Percentiles rank a stretch among this genome's conserved stretches.
Conservation (phyloP, 2,797 vertebrate genomes). For the Chiroxiphia lanceolata region DNA sequence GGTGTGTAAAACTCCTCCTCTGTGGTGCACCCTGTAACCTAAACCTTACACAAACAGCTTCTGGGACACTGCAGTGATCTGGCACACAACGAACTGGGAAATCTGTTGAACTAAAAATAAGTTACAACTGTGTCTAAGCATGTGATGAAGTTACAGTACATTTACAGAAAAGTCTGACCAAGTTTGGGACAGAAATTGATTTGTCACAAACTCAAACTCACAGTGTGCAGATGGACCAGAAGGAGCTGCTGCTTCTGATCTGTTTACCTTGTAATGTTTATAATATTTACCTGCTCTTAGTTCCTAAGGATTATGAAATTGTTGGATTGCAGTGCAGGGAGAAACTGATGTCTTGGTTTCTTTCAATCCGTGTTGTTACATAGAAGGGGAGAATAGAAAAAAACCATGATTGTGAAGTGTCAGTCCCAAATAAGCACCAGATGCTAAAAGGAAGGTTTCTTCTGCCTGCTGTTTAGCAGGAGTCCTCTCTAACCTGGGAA, state of each 20-base stretch:
- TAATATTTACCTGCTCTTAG: background rate
- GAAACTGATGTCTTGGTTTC: fast-evolving
- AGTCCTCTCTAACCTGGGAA: background rate
- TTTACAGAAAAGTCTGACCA: background rate
- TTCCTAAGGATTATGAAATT: background rate
- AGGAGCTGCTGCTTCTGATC: background rate
- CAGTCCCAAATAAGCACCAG: background rate
- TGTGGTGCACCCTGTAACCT: background rate
- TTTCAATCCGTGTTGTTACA: background rate
- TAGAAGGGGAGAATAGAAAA: background rate
- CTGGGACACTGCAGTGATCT: background rate
- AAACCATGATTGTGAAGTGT: background rate
- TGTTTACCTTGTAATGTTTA: background rate
- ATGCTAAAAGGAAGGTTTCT: background rate
- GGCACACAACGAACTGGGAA: background rate
- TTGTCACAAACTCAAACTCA: background rate
- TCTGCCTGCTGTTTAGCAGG: background rate
- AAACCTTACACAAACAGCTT: background rate
- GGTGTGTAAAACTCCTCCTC: constrained; percentile 72
- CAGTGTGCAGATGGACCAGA: no score
- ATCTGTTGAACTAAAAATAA: background rate
- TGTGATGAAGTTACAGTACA: fast-evolving
- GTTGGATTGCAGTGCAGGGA: background rate
- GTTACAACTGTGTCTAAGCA: background rate
- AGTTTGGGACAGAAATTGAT: background rate